Conservation (phyloP, 2,797 vertebrate species). For the Columba guinea region DNA sequence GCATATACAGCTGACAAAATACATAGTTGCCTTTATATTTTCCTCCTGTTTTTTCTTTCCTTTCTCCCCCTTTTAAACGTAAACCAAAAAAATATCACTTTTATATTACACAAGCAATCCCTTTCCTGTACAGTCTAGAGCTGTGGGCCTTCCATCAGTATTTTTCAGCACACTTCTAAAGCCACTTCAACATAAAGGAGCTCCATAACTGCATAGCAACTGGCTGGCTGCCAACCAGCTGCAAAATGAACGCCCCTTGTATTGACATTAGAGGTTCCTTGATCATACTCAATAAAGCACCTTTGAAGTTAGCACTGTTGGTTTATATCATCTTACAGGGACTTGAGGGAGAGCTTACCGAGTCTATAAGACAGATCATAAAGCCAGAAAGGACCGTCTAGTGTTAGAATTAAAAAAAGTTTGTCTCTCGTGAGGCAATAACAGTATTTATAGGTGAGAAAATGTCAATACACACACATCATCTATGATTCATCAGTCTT, state of each 20-base stretch:
- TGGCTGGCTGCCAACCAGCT: conserved; percentile 59
- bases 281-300: conserved; percentile 49
- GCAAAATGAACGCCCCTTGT: conserved; percentile 9
- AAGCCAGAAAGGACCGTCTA: not conserved
- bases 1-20: conserved; percentile 24
- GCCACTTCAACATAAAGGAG: conserved; percentile 15
- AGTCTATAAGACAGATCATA: not conserved
- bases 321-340: conserved; percentile 21
- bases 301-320: conserved; percentile 52
- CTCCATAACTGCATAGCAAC: not conserved
- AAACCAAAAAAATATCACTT: not conserved
- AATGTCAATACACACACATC: not conserved
- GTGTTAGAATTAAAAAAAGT: not conserved
- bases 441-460: not conserved
- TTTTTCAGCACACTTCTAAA: conserved; percentile 42
- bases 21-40: not conserved
- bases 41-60: not conserved
- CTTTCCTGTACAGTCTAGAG: not conserved
- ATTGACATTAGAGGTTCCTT: conserved; percentile 52
- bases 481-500: not conserved
- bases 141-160: conserved; percentile 9
- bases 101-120: not conserved
- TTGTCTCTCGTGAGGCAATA: not conserved
- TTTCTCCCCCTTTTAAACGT: not conserved
- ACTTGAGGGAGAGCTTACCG: conserved; percentile 19